These are phyloP conservation scores for Amphiprion ocellaris DNA, from an alignment of 2,113 vertebrate species.

Conservation along the genomic window DNA sequence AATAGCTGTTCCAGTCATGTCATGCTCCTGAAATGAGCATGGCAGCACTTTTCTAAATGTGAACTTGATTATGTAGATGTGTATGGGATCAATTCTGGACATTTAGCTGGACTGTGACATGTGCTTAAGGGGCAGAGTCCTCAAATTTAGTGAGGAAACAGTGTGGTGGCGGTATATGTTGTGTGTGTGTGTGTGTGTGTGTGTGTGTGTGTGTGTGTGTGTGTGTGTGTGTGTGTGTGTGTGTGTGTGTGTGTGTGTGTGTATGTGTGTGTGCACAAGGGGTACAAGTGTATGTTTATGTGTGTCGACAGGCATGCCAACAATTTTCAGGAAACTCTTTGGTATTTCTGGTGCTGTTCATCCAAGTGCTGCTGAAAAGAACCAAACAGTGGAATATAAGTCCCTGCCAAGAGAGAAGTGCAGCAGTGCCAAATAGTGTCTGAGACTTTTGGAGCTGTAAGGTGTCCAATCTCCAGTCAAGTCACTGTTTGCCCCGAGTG, in stretches of 20 bases:
- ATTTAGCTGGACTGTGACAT: slow-evolving; percentile 37
- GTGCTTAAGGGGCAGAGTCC: slow-evolving; percentile 25
- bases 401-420: slow-evolving; percentile 74
- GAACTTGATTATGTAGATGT: slow-evolving; percentile 19
- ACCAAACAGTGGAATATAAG: slow-evolving; percentile 73
- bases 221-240: slow-evolving; percentile 26
- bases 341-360: slow-evolving; percentile 76
- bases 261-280: slow-evolving; percentile 37
- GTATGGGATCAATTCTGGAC: slow-evolving; percentile 18
- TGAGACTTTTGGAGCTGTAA: slow-evolving; percentile 67
- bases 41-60: slow-evolving; percentile 26
- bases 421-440: slow-evolving; percentile 70
- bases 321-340: slow-evolving; percentile 73
- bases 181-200: slow-evolving; percentile 18
- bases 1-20: slow-evolving; percentile 40
- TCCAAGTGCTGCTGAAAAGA: slow-evolving; percentile 76
- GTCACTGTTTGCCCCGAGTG: slow-evolving; percentile 69
- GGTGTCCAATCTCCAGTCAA: slow-evolving; percentile 77
- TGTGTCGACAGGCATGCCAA: slow-evolving; percentile 65
- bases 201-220: slow-evolving; percentile 61
- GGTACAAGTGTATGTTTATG: slow-evolving; percentile 58
- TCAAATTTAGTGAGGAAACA: slow-evolving; percentile 64
- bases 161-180: slow-evolving; percentile 36
- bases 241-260: slow-evolving; percentile 31
- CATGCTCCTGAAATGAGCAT: slow-evolving; percentile 33